These are phyloP conservation scores for Apaloderma vittatum DNA, from an alignment of 2,113 vertebrate genomes.

Conservation along the genomic window DNA sequence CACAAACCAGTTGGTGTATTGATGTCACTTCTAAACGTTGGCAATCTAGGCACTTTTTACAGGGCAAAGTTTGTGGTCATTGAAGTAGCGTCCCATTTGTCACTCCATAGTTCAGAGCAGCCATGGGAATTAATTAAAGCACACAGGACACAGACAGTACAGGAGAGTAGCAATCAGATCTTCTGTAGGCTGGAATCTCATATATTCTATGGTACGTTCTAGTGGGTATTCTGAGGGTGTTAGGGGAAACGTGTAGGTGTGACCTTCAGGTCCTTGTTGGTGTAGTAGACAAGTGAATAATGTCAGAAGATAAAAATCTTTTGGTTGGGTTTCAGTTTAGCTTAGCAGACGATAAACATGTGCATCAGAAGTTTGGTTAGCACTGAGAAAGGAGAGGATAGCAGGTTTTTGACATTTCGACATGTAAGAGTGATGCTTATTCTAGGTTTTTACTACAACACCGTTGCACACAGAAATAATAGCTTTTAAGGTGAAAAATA, in stretches of 20 bases:
- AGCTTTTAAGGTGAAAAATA: background rate
- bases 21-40: background rate
- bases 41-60: background rate
- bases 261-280: background rate
- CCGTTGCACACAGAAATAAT: background rate
- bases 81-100: background rate
- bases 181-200: background rate
- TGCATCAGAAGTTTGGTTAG: background rate
- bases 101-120: background rate
- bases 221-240: background rate
- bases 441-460: background rate
- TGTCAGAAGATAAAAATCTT: background rate
- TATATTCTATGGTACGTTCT: background rate
- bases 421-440: background rate
- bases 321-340: background rate
- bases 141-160: background rate
- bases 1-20: background rate
- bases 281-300: background rate
- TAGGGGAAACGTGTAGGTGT: background rate
- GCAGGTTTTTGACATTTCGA: background rate
- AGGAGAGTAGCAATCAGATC: background rate
- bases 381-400: background rate
- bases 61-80: background rate
- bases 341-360: background rate
- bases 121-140: background rate